Base-by-base conservation (phyloP, 53 echinoderm and acorn worm species). In the Mesocentrotus franciscanus region DNA sequence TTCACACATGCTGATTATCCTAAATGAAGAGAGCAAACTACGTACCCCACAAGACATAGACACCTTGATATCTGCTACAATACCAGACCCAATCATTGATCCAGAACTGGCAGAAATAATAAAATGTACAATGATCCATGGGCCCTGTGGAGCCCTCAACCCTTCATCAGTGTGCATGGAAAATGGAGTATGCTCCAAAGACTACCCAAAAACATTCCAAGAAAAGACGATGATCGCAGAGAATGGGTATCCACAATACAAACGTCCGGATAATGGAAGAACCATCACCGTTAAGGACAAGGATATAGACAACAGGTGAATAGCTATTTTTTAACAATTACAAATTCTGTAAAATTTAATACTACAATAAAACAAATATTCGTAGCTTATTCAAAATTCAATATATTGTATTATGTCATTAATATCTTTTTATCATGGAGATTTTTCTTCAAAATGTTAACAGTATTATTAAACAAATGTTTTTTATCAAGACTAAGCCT, bases 1-100 rank as follows among this genome's bases (percentile, higher is more conserved):
- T 78, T 95, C 72, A 30, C 95, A 90, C 26, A 57, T 95, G 91
- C 61, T 95, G 24, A 71, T 91, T 14, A 90, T 95, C 1, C 79
- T 95, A 0, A 20, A 61, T 36, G 27, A 90, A 78, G 56, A 71
- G 29, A 78, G 64, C 32, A 95, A 79, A 13, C 36, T 79, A 14
- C 13, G 79, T 4, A 79, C 4, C 7, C 12, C 79, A 10, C 34
- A 36, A 8, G 16, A 79, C 83, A 83, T 17, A 1, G 42, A 42
- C 36, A 16, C 16, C 1, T 16, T 42, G 5, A 83, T 83, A 2
- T 7, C 17, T 83, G 83, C 83, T 17, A 0, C 0, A 26, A 83
- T 83, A 17, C 39, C 83, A 83, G 83, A 39, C 18, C 18, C 6
- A 39, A 42, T n/a, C n/a, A n/a, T n/a, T n/a, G 42, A 42, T 49